Conservation (phyloP, 2,113 vertebrate genomes). For the Meles meles region DNA sequence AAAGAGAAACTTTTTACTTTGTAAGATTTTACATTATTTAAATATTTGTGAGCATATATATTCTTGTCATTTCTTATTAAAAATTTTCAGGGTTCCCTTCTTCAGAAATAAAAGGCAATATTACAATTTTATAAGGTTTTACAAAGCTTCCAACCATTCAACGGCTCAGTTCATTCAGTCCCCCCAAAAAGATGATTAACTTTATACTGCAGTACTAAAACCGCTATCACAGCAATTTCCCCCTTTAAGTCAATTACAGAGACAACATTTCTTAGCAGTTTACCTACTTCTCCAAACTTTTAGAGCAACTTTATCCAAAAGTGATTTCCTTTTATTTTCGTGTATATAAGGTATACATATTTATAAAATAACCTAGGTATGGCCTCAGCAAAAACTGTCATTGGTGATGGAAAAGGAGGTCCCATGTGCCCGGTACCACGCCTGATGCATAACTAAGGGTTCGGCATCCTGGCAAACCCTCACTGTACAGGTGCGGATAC, state of each 20-base stretch:
- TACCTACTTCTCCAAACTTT: not conserved
- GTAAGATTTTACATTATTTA: not conserved
- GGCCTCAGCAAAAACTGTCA: not conserved
- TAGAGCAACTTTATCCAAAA: slow-evolving; percentile 25
- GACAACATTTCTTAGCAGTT: not conserved
- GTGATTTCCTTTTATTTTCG: not conserved
- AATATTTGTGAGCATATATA: not conserved
- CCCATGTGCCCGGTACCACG: not conserved
- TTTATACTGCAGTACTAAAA: not conserved
- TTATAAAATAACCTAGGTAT: not conserved
- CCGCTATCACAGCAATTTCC: not conserved
- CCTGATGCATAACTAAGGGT: not conserved
- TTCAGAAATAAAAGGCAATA: not conserved
- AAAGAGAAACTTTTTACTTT: not conserved
- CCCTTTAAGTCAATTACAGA: not conserved
- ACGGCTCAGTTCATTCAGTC: not conserved
- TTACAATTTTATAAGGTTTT: not conserved
- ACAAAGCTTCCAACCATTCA: not conserved
- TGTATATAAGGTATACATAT: not conserved
- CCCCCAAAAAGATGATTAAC: not conserved
- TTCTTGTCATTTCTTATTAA: not conserved
- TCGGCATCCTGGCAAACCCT: not conserved
- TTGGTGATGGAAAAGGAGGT: not conserved
- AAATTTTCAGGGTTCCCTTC: not conserved
- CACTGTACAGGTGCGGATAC: not conserved